Conservation (phyloP, 2,113 vertebrate species). For the Patagioenas fasciata region DNA sequence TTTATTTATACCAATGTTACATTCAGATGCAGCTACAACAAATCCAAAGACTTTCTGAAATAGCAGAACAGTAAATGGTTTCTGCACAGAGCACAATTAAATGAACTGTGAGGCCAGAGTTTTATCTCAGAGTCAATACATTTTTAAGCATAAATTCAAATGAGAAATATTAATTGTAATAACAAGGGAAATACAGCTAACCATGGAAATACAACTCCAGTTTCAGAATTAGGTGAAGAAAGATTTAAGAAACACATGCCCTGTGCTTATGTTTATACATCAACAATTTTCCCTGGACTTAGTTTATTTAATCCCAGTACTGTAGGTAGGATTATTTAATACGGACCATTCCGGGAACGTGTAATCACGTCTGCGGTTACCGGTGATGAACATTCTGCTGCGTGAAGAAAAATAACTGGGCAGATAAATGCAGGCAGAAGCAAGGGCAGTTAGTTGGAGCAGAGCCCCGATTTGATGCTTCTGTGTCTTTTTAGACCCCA, state of each 20-base stretch:
- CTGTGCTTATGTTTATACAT: background rate
- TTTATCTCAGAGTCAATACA: background rate
- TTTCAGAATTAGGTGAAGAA: background rate
- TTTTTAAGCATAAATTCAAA: conserved; percentile 12
- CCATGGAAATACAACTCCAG: background rate
- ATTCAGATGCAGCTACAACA: conserved; percentile 28
- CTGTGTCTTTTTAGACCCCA: background rate
- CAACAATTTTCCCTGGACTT: conserved; percentile 14
- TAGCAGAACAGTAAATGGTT: conserved; percentile 30
- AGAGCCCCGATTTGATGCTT: background rate
- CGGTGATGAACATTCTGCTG: background rate
- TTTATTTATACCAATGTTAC: conserved; percentile 57
- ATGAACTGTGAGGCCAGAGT: background rate
- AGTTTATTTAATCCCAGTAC: conserved; percentile 18
- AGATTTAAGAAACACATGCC: background rate
- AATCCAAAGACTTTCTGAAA: conserved; percentile 43
- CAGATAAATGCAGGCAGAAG: background rate
- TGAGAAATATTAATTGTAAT: background rate
- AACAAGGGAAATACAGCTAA: background rate
- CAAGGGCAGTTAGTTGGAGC: background rate
- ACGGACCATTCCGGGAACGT: background rate
- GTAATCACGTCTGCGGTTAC: background rate
- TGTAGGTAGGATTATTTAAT: conserved; percentile 22
- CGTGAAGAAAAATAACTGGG: background rate
- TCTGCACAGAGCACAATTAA: conserved; percentile 3